Base-by-base conservation (phyloP, 2,113 vertebrate genomes). In the Brevimyrus niger region DNA sequence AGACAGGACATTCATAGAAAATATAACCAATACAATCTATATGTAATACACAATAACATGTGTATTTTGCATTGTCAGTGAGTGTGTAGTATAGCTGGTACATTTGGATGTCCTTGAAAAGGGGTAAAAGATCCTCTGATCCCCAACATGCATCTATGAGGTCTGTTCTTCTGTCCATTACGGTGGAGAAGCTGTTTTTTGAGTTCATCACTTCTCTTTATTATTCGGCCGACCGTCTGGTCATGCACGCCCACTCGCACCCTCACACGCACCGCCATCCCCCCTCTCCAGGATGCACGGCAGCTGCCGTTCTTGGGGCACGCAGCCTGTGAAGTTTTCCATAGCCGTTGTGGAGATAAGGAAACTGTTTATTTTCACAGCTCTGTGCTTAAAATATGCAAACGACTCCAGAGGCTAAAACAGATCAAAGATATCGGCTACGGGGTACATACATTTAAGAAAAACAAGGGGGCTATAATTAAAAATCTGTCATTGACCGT, bases 361-460 rank as follows among this genome's bases (percentile, higher is more conserved):
- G 48, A 88, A 47, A 69, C 91, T 61, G 84, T 87, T 85, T 87
- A 86, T 84, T 92, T 91, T 92, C 90, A 92, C 90, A 91, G 85
- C 48, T 86, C 92, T 50, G 92, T 90, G 90, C 91, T 89, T 91
- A 87, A 93, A 92, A 92, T 90, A 93, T 91, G 92, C 91, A 92
- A 92, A 92, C 61, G 82, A 87, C 89, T 87, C 91, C 87, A 31
- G 89, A 90, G 48, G 23, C 21, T 10, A 51, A 46, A 53, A 35
- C 55, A 88, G 80, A 88, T 92, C 61, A 87, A 50, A 92, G 91
- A 92, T 89, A 91, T 91, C 53, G 47, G 88, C 80, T 87, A 69
- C 73, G 89, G 89, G 90, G 48, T 83, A 47, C 80, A 55, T 80
- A 42, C 87, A 89, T 89, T 90, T 85, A 88, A 69, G 53, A 76